These are phyloP conservation scores for Bovichtus variegatus DNA, from an alignment of 2,797 vertebrate genomes.

Conservation along the genomic window DNA sequence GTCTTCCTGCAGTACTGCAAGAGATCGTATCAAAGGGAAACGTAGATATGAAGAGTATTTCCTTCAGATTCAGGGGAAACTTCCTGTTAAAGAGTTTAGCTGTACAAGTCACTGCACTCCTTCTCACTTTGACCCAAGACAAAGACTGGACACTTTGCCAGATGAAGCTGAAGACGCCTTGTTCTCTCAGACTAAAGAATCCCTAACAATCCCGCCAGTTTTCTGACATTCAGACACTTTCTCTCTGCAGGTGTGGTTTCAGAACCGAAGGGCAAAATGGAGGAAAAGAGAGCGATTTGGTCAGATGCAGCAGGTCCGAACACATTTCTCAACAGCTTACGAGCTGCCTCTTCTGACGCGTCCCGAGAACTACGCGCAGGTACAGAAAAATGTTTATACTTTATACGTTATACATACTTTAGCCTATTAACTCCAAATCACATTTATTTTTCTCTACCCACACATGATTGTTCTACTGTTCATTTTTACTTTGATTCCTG, in stretches of 20 bases:
- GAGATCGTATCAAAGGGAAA: conserved; percentile 25
- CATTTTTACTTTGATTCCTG: neutral
- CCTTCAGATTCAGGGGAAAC: conserved; percentile 33
- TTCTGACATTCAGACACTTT: conserved; percentile 21
- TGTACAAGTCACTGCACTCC: neutral
- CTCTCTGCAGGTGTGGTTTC: conserved; percentile 94
- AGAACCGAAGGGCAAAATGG: conserved; percentile 98
- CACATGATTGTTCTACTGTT: neutral
- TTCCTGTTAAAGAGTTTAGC: conserved; percentile 9
- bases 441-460: neutral
- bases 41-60: conserved; percentile 49
- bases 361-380: conserved; percentile 99
- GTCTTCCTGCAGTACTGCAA: neutral
- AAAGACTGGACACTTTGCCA: neutral
- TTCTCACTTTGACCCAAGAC: conserved; percentile 1
- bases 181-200: neutral
- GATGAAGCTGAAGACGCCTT: conserved; percentile 4
- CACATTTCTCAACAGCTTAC: conserved; percentile 96
- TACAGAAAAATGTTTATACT: conserved; percentile 63
- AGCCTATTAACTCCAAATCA: neutral
- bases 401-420: neutral
- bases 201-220: neutral
- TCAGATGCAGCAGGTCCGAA: conserved; percentile 99
- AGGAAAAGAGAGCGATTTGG: conserved; percentile 98
- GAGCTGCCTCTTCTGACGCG: conserved; percentile 96